Conservation (phyloP, 2,888 invertebrate species). For the Sarcophaga subvicina region DNA sequence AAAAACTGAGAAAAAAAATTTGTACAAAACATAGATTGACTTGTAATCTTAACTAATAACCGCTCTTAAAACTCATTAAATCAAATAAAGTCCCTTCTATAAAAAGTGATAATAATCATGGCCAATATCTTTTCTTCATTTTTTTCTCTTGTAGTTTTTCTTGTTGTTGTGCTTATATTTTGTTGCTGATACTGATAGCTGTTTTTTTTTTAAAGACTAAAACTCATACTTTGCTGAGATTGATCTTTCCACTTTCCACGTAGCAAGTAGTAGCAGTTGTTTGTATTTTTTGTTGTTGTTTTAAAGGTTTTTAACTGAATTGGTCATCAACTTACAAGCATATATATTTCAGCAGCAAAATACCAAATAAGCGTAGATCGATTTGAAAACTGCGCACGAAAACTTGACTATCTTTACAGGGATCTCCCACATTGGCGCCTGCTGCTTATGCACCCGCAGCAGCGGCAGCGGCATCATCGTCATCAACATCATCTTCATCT, state of each 20-base stretch:
- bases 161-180: constrained; percentile 43
- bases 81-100: constrained; percentile 64
- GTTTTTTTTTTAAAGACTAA: constrained; percentile 38
- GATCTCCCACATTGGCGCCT: constrained; percentile 72
- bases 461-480: constrained; percentile 27
- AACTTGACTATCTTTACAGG: constrained; percentile 68
- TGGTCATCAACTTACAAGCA: constrained; percentile 56
- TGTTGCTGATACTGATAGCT: constrained; percentile 28
- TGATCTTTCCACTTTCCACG: constrained; percentile 70
- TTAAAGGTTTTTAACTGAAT: constrained; percentile 48
- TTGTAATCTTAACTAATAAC: constrained; percentile 69
- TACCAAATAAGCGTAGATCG: constrained; percentile 66
- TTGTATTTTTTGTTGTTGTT: background rate
- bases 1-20: background rate
- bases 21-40: constrained; percentile 61
- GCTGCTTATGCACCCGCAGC: constrained; percentile 46
- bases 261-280: constrained; percentile 49
- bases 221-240: constrained; percentile 57
- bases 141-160: constrained; percentile 29
- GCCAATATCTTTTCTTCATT: constrained; percentile 47
- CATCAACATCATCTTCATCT: constrained; percentile 41
- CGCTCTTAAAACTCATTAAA: constrained; percentile 68
- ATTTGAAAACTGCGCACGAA: constrained; percentile 67
- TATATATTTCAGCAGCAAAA: constrained; percentile 60
- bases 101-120: constrained; percentile 65